Base-by-base conservation (phyloP, 2,888 invertebrate genomes). In the Scaptomyza caliginosa region DNA sequence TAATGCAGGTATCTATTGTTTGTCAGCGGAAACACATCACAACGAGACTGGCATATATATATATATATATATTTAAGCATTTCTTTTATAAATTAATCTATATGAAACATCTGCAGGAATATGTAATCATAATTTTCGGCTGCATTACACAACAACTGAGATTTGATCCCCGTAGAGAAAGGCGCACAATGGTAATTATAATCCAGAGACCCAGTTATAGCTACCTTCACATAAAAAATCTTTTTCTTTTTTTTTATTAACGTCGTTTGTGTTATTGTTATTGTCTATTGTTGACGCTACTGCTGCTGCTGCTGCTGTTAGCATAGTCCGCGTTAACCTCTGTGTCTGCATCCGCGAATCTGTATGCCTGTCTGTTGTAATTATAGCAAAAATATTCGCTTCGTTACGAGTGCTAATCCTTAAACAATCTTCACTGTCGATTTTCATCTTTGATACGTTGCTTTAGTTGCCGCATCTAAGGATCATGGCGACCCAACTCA, bases 311-410 rank as follows among this genome's bases (percentile, higher is more conserved):
- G 23, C 3, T 0, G 42, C 56, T 23, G 42, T 49, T 36, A 24
- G 46, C 55, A 51, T 64, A 64, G 16, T n/a, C 43, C 17, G 43
- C 26, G 13, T 13, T 32, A 2, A 16, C 7, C 55, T 56, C 46
- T 40, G 57, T 28, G 39, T 36, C 28, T 16, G 17, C 42, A 24
- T 40, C n/a, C 45, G 50, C 39, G 45, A 39, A 36, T n/a, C n/a
- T 49, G 46, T 58, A 42, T 26, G 54, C 24, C 73, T 50, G 62
- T 71, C 74, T 54, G 67, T 45, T 78, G 78, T 85, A 85, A 80
- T 85, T 75, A 68, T 82, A 79, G 76, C 73, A 76, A 83, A 80
- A 80, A 74, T 74, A 74, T 74, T 79, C 26, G 76, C 75, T 82
- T 77, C 82, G 79, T 85, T 65, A 34, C 49, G 23, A 56, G 23